A percentile compares a stretch with the other conserved stretches of the same genome.
phyloP scores from a whole-genome alignment of 2,888 invertebrate species.

The Xylota segnis region DNA sequence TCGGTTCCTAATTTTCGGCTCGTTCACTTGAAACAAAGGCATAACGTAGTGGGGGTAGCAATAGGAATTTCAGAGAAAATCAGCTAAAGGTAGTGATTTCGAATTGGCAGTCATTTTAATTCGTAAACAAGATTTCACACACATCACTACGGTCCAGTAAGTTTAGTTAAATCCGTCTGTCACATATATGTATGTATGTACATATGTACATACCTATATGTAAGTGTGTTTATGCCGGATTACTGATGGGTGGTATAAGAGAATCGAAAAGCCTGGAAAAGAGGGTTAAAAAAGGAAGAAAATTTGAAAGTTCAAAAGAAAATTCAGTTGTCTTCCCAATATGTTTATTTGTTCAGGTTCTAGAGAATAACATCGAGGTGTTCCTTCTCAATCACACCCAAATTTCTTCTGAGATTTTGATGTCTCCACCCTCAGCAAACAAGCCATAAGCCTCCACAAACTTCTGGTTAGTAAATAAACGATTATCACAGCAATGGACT shows the following conservation, averaged over 20 bases:
- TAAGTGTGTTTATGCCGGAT: not conserved
- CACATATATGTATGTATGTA: too few relatives aligned
- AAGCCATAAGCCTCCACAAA: too few relatives aligned
- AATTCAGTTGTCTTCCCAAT: too few relatives aligned
- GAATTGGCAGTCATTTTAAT: slow-evolving; percentile 21
- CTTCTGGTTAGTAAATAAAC: too few relatives aligned
- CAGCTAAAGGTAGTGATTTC: not conserved
- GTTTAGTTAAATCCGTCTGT: slow-evolving; percentile 15
- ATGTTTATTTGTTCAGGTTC: too few relatives aligned
- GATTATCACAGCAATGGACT: too few relatives aligned
- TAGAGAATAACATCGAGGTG: too few relatives aligned
- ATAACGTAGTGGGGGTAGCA: not conserved
- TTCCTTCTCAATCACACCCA: too few relatives aligned
- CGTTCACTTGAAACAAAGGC: slow-evolving; percentile 2
- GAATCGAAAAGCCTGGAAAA: not conserved
- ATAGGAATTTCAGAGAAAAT: slow-evolving; percentile 20
- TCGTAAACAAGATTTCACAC: slow-evolving; percentile 12
- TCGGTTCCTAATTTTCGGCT: slow-evolving; percentile 34
- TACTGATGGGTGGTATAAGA: not conserved
- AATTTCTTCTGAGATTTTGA: too few relatives aligned
- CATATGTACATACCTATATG: too few relatives aligned
- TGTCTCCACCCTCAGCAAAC: too few relatives aligned
- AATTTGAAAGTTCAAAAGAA: too few relatives aligned
- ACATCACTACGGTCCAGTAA: not conserved
- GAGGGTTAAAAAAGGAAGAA: not conserved